Evolutionary conservation across 2,113 vertebrate species (phyloP).

Genomic region (Deroptyus accipitrinus): DNA sequence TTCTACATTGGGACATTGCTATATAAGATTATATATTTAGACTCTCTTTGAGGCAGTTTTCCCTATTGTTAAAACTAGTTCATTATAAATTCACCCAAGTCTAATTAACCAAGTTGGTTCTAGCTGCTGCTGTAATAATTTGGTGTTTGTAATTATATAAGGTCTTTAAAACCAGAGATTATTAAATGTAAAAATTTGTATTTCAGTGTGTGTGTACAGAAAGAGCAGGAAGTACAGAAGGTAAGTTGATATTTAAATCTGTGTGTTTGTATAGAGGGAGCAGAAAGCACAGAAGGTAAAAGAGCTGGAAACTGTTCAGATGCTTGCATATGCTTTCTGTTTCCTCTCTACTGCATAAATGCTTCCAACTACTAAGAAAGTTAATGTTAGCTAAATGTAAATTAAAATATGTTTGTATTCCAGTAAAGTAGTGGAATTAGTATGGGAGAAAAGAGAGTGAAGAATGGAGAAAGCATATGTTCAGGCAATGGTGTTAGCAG

Average conservation of each 20-base stretch:
- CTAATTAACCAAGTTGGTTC: not conserved
- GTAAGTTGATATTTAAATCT: not conserved
- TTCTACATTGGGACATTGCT: accelerated
- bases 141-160: not conserved
- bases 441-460: not conserved
- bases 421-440: not conserved
- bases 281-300: not conserved
- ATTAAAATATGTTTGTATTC: not conserved
- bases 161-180: not conserved
- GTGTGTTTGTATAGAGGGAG: not conserved
- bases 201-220: not conserved
- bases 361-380: not conserved
- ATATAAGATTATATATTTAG: not conserved
- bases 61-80: not conserved
- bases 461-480: not conserved
- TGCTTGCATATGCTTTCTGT: not conserved
- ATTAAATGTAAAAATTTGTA: not conserved
- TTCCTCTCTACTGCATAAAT: not conserved
- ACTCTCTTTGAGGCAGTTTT: not conserved
- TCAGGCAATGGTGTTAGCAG: not conserved
- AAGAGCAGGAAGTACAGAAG: not conserved
- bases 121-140: not conserved
- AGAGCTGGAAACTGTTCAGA: not conserved
- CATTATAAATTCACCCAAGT: not conserved
- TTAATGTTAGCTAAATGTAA: not conserved